Evolutionary conservation across 23 tunicate genomes (phyloP), one percentile per base, ranked within the genome.

Genomic region (Corella eumyota): DNA sequence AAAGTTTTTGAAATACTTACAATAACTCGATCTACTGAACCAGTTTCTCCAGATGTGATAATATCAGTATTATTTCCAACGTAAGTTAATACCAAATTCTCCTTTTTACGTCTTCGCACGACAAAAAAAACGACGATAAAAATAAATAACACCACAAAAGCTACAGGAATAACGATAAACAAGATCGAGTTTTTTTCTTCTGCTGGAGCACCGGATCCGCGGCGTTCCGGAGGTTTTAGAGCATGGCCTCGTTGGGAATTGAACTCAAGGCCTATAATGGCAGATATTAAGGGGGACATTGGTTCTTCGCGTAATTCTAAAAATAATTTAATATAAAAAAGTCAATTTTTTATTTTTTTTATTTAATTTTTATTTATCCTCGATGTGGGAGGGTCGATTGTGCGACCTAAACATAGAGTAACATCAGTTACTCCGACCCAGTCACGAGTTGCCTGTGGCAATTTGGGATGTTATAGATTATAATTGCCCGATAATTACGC

Each of bases 1-100:
- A 11, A 15, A 40, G 15, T 15, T 40, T 11, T 40, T 40, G 48
- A 11, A 15, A n/a, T 9, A 51, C 68, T 4, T 38, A 62, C 68
- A 24, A 62, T 38, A 7, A 62, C 48, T 40, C 68, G 30, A 21
- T 62, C 68, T 52, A 62, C 22, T 6, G 68, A 62, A n/a, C 32
- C 68, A 31, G 44, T 22, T 19, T 62, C 68, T 17, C 24, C 27
- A 6, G 50, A 29, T 21, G 48, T 32, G 19, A 34, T 62, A 6
- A 62, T 52, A 52, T 62, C 68, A 62, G 30, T 2, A 9, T 2
- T 25, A 32, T 38, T 32, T 23, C 53, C 33, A 7, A 5, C 23
- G 23, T 22, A 33, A 35, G 22, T 33, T 15, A 35, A n/a, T 31
- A 22, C 45, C 9, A 25, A 28, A 15, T 31, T 40, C 3, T 62